Base-by-base conservation (phyloP, 30 jellyfish, hydroid and myxozoan species). In the Chrysaora quinquecirrha region DNA sequence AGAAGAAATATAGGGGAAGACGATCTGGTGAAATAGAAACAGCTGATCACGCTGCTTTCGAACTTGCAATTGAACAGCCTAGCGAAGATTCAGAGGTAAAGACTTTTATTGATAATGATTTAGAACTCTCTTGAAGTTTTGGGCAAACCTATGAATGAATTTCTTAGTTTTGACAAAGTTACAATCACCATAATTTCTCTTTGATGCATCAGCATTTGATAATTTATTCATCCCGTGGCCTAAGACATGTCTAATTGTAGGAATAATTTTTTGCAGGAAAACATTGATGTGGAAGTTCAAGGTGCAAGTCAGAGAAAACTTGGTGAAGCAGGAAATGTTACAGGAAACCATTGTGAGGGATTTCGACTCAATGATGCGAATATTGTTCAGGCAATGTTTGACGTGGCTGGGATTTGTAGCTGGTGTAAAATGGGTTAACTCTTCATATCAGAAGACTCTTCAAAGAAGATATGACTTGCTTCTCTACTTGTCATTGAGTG, bases 401-500 rank as follows among this genome's bases (percentile, higher is more conserved):
- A 43, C 16, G 16, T 43, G 58, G 58, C 58, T 16, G 9, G 12
- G 9, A 75, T 74, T 30, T 76, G 78, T 43, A 34, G 78, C 21
- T 27, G 22, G 34, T 76, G 90, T 32, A 65, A 67, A 34, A 47
- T 3, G 1, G 90, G 90, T 21, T 60, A 79, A 28, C 72, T 79
- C 19, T 20, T 67, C 29, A 30, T 64, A 23, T 27, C 43, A 31
- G 90, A 79, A 64, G 48, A 79, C 48, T 48, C 46, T 32, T n/a
- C 67, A 66, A 46, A 30, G 29, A 79, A 64, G 64, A 79, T 65
- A 75, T 82, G 90, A 25, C 90, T 79, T 43, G 83, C 90, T 28
- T 79, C 90, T 12, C 50, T 52, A 19, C 76, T 79, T 12, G 47
- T 64, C 3, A 14, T 79, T 21, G 82, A 65, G 64, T 79, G 90